Conservation (phyloP, 2,113 vertebrate species). For the Oreochromis spilurus region DNA sequence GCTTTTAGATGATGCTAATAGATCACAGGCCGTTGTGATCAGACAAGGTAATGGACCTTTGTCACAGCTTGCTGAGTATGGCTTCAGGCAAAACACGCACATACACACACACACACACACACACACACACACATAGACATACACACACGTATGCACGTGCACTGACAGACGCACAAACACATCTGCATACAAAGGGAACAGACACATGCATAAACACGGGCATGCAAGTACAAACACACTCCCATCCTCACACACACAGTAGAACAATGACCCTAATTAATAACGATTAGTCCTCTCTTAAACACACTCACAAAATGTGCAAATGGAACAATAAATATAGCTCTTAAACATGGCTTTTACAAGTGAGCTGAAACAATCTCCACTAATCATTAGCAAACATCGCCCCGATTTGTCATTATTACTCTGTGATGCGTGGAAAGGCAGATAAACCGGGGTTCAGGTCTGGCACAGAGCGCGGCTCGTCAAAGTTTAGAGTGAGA, state of each 20-base stretch:
- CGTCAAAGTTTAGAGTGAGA: conserved; percentile 27
- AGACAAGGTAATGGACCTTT: conserved; percentile 97
- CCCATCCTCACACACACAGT: not conserved
- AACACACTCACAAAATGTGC: conserved; percentile 84
- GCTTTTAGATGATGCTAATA: conserved; percentile 98
- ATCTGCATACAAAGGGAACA: not conserved
- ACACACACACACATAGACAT: not conserved
- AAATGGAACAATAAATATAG: conserved; percentile 99
- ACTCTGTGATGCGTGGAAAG: conserved; percentile 80
- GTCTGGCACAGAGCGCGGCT: not conserved
- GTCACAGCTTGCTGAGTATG: conserved; percentile 94
- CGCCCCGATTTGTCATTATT: conserved; percentile 90
- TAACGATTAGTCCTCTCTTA: conserved; percentile 90
- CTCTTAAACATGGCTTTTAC: conserved; percentile 88
- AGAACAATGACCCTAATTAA: not conserved
- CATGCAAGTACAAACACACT: not conserved
- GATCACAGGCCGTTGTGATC: conserved; percentile 93
- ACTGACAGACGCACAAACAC: not conserved
- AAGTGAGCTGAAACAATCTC: conserved; percentile 96
- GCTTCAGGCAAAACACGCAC: conserved; percentile 75
- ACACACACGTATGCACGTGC: not conserved
- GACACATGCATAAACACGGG: not conserved
- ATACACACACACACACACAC: not conserved
- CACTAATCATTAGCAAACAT: conserved; percentile 96
- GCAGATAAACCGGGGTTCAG: conserved; percentile 86